Percentiles rank a stretch among this genome's conserved stretches.
Evolutionary conservation across 2,888 invertebrate species (phyloP).

Genomic region (Melitaea athalia): DNA sequence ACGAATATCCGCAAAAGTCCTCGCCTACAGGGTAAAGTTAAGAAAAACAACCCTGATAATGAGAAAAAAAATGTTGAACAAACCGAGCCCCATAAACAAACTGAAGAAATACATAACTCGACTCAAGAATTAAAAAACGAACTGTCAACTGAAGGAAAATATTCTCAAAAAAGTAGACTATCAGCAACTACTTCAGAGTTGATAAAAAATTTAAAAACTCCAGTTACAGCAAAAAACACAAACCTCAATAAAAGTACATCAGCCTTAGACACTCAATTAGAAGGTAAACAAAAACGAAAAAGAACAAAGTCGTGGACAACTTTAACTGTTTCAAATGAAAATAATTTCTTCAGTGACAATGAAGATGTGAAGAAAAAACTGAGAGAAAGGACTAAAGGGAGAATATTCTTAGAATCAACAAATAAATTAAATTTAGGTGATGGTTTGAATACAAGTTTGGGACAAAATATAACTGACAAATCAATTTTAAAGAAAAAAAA

Average conservation of each 20-base stretch:
- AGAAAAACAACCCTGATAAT: slow-evolving; percentile 18
- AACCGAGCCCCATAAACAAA: background rate
- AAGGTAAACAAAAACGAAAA: slow-evolving; percentile 51
- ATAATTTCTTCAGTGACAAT: slow-evolving; percentile 59
- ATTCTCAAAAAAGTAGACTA: slow-evolving; percentile 33
- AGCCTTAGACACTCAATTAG: slow-evolving; percentile 43
- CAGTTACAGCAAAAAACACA: slow-evolving; percentile 42
- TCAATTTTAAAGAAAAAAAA: slow-evolving; percentile 21
- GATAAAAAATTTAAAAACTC: slow-evolving; percentile 49
- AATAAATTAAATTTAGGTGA: slow-evolving; percentile 38
- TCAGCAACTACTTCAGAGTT: slow-evolving; percentile 50
- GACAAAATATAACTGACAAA: slow-evolving; percentile 23
- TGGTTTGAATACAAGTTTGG: slow-evolving; percentile 24
- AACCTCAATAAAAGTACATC: slow-evolving; percentile 59
- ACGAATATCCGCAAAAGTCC: slow-evolving; percentile 45
- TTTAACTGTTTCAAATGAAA: slow-evolving; percentile 43
- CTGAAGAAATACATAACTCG: slow-evolving; percentile 1
- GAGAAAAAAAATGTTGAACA: background rate
- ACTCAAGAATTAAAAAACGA: slow-evolving; percentile 4
- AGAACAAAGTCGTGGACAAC: slow-evolving; percentile 67
- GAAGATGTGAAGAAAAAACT: slow-evolving; percentile 51
- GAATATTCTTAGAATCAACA: slow-evolving; percentile 22
- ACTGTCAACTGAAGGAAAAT: background rate
- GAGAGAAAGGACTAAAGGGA: slow-evolving; percentile 28
- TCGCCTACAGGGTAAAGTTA: slow-evolving; percentile 47